These are phyloP conservation scores for Poeciliopsis presidionis DNA, from an alignment of 2,797 vertebrate genomes.

Conservation along the genomic window DNA sequence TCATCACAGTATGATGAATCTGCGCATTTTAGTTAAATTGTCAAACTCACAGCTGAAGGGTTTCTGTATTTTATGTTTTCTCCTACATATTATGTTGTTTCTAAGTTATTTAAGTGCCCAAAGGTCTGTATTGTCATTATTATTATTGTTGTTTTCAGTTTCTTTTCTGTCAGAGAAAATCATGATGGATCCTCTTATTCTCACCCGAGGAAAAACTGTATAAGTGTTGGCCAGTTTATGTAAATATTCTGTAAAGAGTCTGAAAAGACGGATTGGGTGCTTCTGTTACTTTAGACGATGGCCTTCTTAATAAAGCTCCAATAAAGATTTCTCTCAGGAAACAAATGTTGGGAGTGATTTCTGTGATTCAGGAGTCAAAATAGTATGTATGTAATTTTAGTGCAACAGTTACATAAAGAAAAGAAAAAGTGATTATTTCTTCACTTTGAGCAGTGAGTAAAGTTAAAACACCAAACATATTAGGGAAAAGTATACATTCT, in stretches of 20 bases:
- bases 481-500: too few species aligned
- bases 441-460: neutral
- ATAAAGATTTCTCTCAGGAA: conserved; percentile 68
- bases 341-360: neutral
- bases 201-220: conserved; percentile 28
- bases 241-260: conserved; percentile 37
- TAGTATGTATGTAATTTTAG: neutral
- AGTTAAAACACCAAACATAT: too few species aligned
- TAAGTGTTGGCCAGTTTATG: conserved; percentile 35
- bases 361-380: neutral
- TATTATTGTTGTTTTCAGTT: neutral
- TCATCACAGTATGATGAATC: neutral
- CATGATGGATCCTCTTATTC: conserved; percentile 9
- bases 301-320: conserved; percentile 52
- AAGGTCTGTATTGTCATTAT: conserved; percentile 30
- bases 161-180: conserved; percentile 18
- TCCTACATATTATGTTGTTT: conserved; percentile 32
- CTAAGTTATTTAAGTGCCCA: conserved; percentile 80
- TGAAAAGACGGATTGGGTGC: conserved; percentile 39
- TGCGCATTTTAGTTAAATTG: neutral
- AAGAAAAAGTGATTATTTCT: neutral
- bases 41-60: conserved; percentile 4
- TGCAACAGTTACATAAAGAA: too few species aligned
- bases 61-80: conserved; percentile 19
- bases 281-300: conserved; percentile 40